Evolutionary conservation across 1,140 invertebrate genomes (phyloP).

Genomic region (Drosophila subobscura): DNA sequence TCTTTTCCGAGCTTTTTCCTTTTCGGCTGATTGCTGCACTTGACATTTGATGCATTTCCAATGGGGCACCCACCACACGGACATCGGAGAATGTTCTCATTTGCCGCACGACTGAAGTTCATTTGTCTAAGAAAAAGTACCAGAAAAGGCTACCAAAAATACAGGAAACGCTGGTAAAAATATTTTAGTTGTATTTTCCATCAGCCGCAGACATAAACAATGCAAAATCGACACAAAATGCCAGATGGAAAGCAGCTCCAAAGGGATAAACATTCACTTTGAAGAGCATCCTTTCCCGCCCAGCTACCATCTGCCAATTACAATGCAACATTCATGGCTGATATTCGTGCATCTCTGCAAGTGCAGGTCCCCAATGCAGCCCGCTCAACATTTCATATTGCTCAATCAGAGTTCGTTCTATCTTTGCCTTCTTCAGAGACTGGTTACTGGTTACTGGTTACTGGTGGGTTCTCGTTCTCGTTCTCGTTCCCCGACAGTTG

Average conservation of each 20-base stretch:
- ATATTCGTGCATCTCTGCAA: too few relatives aligned
- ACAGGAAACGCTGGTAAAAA: too few relatives aligned
- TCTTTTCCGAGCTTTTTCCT: neutral
- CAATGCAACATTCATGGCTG: too few relatives aligned
- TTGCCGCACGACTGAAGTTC: slow-evolving; percentile 59
- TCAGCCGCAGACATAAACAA: too few relatives aligned
- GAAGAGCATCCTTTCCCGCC: too few relatives aligned
- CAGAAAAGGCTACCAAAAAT: slow-evolving; percentile 6
- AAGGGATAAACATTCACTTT: too few relatives aligned
- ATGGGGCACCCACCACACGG: slow-evolving; percentile 5
- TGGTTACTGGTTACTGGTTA: too few relatives aligned
- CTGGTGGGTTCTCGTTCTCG: neutral
- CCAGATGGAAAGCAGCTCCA: neutral
- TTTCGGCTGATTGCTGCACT: slow-evolving; percentile 40
- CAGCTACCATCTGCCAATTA: too few relatives aligned
- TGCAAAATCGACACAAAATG: too few relatives aligned
- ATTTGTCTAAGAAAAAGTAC: slow-evolving; percentile 39
- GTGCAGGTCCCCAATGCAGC: too few relatives aligned
- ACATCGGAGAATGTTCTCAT: slow-evolving; percentile 59
- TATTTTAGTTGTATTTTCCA: neutral
- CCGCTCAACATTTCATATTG: neutral
- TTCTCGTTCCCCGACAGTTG: slow-evolving; percentile 45
- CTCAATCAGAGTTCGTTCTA: neutral
- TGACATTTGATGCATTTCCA: slow-evolving; percentile 55
- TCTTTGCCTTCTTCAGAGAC: slow-evolving; percentile 16